Conservation (phyloP, 2,113 vertebrate species). For the Pholis gunnellus region DNA sequence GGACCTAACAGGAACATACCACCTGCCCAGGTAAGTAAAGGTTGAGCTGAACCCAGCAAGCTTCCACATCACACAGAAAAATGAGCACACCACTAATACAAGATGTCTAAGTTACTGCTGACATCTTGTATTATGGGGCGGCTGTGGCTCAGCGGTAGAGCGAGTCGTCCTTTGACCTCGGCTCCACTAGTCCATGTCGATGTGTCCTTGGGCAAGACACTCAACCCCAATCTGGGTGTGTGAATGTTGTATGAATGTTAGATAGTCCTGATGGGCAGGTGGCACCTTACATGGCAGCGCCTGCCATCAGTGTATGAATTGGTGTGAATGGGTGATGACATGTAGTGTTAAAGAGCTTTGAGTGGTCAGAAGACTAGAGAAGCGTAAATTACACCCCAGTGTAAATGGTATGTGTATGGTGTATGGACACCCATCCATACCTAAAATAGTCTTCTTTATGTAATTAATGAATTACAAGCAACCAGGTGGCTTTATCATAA, state of each 20-base stretch:
- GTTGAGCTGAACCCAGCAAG: not conserved
- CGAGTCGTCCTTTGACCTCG: not conserved
- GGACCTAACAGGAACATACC: too few relatives aligned
- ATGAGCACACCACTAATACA: not conserved
- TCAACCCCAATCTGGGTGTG: too few relatives aligned
- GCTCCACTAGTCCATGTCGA: not conserved
- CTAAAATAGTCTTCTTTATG: not conserved
- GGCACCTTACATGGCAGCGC: not conserved
- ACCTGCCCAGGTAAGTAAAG: not conserved
- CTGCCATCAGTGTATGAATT: too few relatives aligned
- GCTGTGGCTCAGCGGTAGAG: not conserved
- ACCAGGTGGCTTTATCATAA: not conserved
- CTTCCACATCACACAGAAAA: too few relatives aligned
- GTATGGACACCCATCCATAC: not conserved
- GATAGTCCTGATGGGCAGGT: not conserved
- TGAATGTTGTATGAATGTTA: not conserved
- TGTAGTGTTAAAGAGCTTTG: not conserved
- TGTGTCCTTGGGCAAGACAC: not conserved
- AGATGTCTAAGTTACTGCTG: not conserved
- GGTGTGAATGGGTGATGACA: not conserved
- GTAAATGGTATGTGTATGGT: not conserved
- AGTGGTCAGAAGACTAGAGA: too few relatives aligned
- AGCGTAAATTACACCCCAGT: not conserved
- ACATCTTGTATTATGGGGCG: not conserved
- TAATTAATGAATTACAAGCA: not conserved